Percentiles rank a stretch among this genome's conserved stretches.
These are phyloP conservation scores for Drosophila nigritarsus DNA, from an alignment of 2,888 invertebrate genomes.

Conservation along the genomic window DNA sequence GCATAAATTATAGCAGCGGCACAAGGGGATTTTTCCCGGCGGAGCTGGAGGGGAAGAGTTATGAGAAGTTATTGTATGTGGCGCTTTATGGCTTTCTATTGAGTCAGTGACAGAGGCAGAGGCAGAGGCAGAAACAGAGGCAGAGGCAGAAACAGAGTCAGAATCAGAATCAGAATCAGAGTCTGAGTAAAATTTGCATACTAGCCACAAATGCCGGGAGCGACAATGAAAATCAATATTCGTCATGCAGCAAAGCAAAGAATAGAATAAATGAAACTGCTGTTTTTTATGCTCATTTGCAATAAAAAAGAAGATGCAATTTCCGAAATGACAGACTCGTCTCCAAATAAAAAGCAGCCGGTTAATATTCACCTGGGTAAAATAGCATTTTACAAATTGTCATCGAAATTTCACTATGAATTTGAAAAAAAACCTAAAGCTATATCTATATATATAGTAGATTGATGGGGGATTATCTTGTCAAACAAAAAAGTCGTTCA, in stretches of 20 bases:
- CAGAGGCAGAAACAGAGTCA: too few species aligned
- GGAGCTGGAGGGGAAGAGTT: neutral
- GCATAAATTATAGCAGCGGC: conserved; percentile 27
- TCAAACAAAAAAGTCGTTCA: too few species aligned
- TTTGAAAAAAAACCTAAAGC: too few species aligned
- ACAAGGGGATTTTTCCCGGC: too few species aligned
- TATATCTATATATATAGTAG: too few species aligned
- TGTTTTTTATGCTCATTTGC: neutral
- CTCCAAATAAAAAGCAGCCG: neutral
- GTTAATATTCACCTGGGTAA: neutral
- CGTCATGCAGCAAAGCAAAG: neutral
- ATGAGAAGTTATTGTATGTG: conserved; percentile 1
- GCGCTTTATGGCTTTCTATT: neutral
- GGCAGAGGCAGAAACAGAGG: neutral
- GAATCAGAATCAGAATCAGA: neutral
- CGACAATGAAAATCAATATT: conserved; percentile 32
- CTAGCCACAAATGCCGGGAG: neutral
- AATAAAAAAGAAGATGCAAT: neutral
- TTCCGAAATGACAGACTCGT: neutral
- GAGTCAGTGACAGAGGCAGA: neutral
- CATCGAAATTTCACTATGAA: too few species aligned
- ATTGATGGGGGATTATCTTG: too few species aligned
- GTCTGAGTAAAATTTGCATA: conserved; percentile 25
- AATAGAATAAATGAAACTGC: neutral
- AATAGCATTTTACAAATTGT: neutral